Conservation (phyloP, 2,888 invertebrate genomes). For the Gymnosoma rotundatum region DNA sequence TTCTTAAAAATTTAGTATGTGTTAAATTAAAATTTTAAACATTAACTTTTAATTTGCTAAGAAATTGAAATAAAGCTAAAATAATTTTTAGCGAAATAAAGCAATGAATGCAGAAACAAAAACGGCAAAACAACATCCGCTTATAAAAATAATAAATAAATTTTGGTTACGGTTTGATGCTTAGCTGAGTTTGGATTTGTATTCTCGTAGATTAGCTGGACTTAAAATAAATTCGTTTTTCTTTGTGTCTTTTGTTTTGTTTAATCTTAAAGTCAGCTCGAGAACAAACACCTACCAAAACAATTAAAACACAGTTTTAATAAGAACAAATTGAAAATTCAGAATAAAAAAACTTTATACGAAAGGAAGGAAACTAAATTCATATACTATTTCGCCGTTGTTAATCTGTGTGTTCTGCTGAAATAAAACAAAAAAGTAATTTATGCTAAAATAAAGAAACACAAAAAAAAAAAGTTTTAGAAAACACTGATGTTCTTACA, state of each 20-base stretch:
- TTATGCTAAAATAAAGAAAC: constrained; percentile 40
- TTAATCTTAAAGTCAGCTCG: constrained; percentile 40
- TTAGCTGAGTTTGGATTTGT: constrained; percentile 32
- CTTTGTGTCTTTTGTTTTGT: neutral
- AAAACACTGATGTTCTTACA: neutral
- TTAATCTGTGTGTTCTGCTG: neutral
- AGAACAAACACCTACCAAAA: neutral
- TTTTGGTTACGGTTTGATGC: constrained; percentile 49
- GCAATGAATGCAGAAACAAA: constrained; percentile 3
- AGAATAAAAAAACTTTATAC: constrained; percentile 20
- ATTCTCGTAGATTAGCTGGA: constrained; percentile 38
- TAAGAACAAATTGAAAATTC: constrained; percentile 50
- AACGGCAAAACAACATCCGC: constrained; percentile 49
- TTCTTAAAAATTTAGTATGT: too few relatives aligned
- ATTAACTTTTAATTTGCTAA: too few relatives aligned
- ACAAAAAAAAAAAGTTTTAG: constrained; percentile 5
- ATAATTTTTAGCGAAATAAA: constrained; percentile 12
- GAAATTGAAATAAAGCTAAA: neutral
- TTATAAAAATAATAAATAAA: constrained; percentile 26
- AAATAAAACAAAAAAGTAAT: constrained; percentile 42
- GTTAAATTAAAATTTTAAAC: too few relatives aligned
- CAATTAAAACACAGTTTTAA: constrained; percentile 45
- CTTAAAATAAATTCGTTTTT: constrained; percentile 15
- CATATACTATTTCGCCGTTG: constrained; percentile 13
- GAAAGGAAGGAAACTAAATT: constrained; percentile 65